Base-by-base conservation (phyloP, 2,797 vertebrate genomes). In the Vultur gryphus region DNA sequence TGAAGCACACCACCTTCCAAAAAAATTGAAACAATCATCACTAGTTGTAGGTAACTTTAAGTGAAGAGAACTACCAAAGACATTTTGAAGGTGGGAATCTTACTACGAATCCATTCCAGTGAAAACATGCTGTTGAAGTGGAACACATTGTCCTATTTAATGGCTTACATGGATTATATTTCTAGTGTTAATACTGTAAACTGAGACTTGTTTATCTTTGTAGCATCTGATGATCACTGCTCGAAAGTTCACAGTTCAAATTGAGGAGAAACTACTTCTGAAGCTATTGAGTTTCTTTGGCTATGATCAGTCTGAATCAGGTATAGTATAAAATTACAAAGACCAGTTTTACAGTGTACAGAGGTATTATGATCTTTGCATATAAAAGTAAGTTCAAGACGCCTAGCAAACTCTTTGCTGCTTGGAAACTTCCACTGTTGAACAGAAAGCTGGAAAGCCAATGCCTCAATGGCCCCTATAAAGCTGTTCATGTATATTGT, bases 191-290 rank as follows among this genome's bases (percentile, higher is more conserved):
- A 55, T 72, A 8, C 41, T 93, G 41, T 95, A 89, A 97, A 92
- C 83, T 81, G 54, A 95, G 76, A 65, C 94, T 64, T 93, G 51
- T 92, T 96, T 96, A 13, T 97, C 57, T 97, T 51, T 9, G 2
- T 96, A 99, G 99, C 99, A 99, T 96, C 98, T 99, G 58, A 99
- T 99, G 99, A 98, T 99, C 95, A 99, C 99, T 2, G 99, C 99
- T 31, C 98, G 98, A 6, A 99, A 97, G 84, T 99, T 99, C 97
- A 99, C 99, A 0, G 98, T 99, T 86, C 99, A 99, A 95, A 99
- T 99, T 6, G 99, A 99, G 95, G 99, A 99, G 97, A 99, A 99
- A 10, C 98, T 99, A 2, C 98, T 99, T 73, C 98, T 99, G 44
- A 99, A 99, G 94, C 98, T 99, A 4, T 97, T 99, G 59, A 99